Conservation (phyloP, 2,888 invertebrate species). For the Shargacucullia verbasci region DNA sequence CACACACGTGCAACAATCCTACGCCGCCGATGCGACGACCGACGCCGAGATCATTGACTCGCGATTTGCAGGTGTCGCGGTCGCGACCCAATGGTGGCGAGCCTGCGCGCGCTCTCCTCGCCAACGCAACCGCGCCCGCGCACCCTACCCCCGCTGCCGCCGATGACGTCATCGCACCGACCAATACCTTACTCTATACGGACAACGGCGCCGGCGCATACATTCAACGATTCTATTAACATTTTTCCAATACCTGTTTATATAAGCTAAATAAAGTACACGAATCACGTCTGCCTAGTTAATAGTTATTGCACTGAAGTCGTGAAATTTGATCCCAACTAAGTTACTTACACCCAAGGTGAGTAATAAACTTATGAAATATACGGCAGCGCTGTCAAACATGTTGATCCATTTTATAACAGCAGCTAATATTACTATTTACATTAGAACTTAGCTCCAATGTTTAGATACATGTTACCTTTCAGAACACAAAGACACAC, state of each 20-base stretch:
- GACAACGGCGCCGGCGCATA: conserved; percentile 71
- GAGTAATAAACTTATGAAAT: conserved; percentile 25
- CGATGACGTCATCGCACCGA: conserved; percentile 54
- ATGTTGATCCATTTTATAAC: conserved; percentile 32
- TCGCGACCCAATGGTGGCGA: conserved; percentile 58
- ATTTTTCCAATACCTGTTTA: conserved; percentile 47
- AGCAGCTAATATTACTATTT: conserved; percentile 12
- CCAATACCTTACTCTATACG: conserved; percentile 41
- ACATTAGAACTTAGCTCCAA: conserved; percentile 25
- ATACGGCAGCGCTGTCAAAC: conserved; percentile 10
- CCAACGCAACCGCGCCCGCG: conserved; percentile 46
- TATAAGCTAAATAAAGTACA: conserved; percentile 25
- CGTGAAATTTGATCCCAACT: conserved; percentile 42
- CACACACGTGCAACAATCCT: conserved; percentile 64
- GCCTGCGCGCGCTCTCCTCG: conserved; percentile 43
- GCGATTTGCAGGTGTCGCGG: conserved; percentile 66
- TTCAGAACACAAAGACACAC: conserved; percentile 6
- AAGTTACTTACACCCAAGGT: conserved; percentile 22
- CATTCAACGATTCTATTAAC: conserved; percentile 54
- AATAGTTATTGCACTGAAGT: conserved; percentile 26
- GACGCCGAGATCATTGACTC: conserved; percentile 65
- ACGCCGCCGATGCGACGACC: conserved; percentile 54
- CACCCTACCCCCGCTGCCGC: conserved; percentile 23
- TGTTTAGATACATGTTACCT: conserved; percentile 16
- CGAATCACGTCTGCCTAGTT: conserved; percentile 33